Evolutionary conservation across 2,888 invertebrate genomes (phyloP).

Genomic region (Diarsia mendica): DNA sequence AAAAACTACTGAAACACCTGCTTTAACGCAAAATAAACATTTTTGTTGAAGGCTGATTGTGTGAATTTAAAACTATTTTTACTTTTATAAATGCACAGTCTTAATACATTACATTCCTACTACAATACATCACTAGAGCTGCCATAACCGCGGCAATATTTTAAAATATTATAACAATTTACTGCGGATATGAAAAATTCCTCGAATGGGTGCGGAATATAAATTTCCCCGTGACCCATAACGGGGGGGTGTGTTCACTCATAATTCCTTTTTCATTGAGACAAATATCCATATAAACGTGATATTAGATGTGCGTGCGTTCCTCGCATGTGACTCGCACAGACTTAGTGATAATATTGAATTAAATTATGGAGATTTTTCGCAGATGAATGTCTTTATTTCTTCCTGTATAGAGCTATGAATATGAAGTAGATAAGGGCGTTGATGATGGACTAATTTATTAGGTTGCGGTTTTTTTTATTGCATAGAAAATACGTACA

Average conservation of each 20-base stretch:
- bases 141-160: conserved; percentile 71
- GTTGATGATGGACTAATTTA: conserved; percentile 24
- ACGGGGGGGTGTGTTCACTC: conserved; percentile 79
- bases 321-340: conserved; percentile 77
- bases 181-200: conserved; percentile 84
- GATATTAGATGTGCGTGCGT: conserved; percentile 81
- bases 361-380: conserved; percentile 71
- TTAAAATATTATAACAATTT: conserved; percentile 81
- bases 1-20: background rate
- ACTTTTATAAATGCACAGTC: background rate
- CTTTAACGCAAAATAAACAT: background rate
- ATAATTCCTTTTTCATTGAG: conserved; percentile 89
- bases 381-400: conserved; percentile 56
- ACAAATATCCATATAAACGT: conserved; percentile 87
- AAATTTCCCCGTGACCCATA: conserved; percentile 82
- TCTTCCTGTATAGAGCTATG: conserved; percentile 47
- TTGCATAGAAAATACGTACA: background rate
- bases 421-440: conserved; percentile 44
- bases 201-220: conserved; percentile 78
- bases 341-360: conserved; percentile 76
- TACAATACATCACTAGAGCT: conserved; percentile 52
- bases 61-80: background rate
- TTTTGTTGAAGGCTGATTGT: background rate
- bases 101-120: conserved; percentile 20
- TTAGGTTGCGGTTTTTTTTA: background rate